Evolutionary conservation across 2,797 vertebrate species (phyloP), one percentile per base, ranked within the genome.

Genomic region (Aulostomus chinensis): DNA sequence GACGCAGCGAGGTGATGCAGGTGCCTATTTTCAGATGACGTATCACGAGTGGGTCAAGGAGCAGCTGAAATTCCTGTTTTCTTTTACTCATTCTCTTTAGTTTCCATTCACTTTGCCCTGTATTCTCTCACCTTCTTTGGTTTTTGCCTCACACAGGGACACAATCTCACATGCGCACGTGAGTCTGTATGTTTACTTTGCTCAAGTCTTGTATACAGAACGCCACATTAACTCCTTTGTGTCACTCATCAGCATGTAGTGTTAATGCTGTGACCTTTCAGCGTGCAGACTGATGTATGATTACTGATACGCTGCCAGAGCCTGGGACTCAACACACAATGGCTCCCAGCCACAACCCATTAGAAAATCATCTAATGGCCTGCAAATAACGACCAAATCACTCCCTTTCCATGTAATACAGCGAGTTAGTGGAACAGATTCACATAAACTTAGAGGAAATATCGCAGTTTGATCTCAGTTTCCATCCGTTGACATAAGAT

Each of bases 151-250:
- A 17, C 40, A 28, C 42, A 11, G 35, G 18, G 32, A 49, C 43
- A 34, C 33, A 45, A 40, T 18, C 41, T 41, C 39, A 11, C 51
- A 20, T 29, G 17, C 24, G 54, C 13, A 4, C 15, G 7, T 37
- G 11, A 18, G 1, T 9, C 30, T 0, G 8, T 40, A 29, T 73
- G 76, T 78, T 78, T 73, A 65, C 68, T 68, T 64, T 45, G 57
- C 60, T 51, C 2, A 2, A 56, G 51, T 16, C 47, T 5, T 34
- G 66, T 28, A 43, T 68, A 48, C 57, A 53, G 43, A 71, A 76
- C 3, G 67, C 67, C 63, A 78, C 84, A 86, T 83, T 84, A 75
- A 58, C 71, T 78, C 73, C 33, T 21, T 59, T 62, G 55, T 68
- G 75, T 84, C 79, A 50, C 57, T 83, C 81, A 60, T 63, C 73